Base-by-base conservation (phyloP, 2,888 invertebrate species). In the Rotaria sp. region DNA sequence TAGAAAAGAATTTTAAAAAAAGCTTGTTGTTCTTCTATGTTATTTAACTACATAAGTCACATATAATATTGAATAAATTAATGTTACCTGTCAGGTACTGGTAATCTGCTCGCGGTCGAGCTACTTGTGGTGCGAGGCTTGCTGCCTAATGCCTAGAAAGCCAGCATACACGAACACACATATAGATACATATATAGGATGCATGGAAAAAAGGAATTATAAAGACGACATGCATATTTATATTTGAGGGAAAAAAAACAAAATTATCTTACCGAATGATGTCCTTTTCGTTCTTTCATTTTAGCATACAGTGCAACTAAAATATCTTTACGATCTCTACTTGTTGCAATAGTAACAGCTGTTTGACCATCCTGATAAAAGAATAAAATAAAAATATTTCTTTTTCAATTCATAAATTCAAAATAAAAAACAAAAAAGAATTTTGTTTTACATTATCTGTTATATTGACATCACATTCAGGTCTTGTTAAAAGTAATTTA, bases 311-410 rank as follows among this genome's bases (percentile, higher is more conserved):
- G 93, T 85, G 96, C 92, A 30, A 96, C 94, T 24, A 95, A 96
- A 88, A 96, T 94, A 90, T 96, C 95, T 88, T 94, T 93, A 90
- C 96, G 95, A 15, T 95, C 95, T n/a, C 95, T 95, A 90, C 96
- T 95, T 93, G 96, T 94, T 67, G 96, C 96, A 85, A 96, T 96
- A 89, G 95, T 94, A 87, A 96, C 92, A n/a, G 96, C 96, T 15
- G 95, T 95, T 90, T 95, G 95, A 86, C 94, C 94, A 92, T 96
- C 96, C 94, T 95, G 89, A 30, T n/a, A n/a, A n/a, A n/a, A n/a
- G n/a, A n/a, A n/a, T n/a, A n/a, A n/a, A n/a, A n/a, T n/a, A n/a
- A n/a, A n/a, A n/a, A 59, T 57, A 15, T 59, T 41, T 38, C 0
- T 84, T 52, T 0, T 24, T 5, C 2, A 24, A 24, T 52, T 7